Conservation (phyloP, 2,797 vertebrate species). For the Poeciliopsis turneri region DNA sequence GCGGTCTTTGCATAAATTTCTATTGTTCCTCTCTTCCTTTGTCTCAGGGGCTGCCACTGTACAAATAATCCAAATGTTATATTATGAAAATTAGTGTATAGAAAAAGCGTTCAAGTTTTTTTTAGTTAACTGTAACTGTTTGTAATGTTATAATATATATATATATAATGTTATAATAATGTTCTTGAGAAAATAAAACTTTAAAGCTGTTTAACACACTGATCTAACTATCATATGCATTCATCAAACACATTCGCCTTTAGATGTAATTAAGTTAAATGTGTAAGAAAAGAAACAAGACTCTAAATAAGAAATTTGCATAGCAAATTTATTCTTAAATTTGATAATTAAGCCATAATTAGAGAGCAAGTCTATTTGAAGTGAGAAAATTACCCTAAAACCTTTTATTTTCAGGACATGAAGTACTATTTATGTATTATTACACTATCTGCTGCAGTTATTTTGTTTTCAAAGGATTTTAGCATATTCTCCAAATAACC, state of each 20-base stretch:
- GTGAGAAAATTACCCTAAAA: background rate
- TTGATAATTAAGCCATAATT: background rate
- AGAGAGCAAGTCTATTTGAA: background rate
- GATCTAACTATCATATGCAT: background rate
- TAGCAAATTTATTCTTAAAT: background rate
- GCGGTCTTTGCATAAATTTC: constrained; percentile 35
- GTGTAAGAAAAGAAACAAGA: background rate
- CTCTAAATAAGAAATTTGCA: background rate
- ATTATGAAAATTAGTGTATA: background rate
- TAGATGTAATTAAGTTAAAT: background rate
- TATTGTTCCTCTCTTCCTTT: constrained; percentile 31
- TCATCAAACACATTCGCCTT: background rate
- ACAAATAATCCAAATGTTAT: background rate
- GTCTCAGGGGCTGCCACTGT: constrained; percentile 21
- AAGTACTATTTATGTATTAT: background rate
- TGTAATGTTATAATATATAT: background rate
- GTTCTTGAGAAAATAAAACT: background rate
- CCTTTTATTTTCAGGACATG: background rate
- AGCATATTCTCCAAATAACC: background rate
- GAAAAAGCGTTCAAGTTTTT: background rate
- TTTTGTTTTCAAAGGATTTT: background rate
- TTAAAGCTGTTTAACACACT: background rate
- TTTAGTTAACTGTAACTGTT: background rate
- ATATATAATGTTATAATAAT: background rate
- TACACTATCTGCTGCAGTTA: background rate